Evolutionary conservation across 2,797 vertebrate genomes (phyloP).

Genomic region (Pseudomugil gertrudae): DNA sequence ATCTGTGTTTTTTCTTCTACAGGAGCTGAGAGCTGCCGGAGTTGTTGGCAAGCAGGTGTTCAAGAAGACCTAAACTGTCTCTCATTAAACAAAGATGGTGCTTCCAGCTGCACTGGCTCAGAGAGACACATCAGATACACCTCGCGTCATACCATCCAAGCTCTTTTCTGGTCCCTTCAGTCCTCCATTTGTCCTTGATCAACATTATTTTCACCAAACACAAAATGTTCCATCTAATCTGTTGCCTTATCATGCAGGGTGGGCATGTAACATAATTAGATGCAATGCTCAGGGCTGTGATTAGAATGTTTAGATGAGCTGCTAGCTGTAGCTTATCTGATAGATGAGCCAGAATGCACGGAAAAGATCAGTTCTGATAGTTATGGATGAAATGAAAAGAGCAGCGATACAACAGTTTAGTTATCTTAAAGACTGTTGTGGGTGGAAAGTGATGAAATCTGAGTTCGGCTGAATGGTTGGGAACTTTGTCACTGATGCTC

Average conservation of each 20-base stretch:
- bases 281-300: slow-evolving; percentile 39
- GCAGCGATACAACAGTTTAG: background rate
- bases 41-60: slow-evolving; percentile 78
- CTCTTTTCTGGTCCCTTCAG: slow-evolving; percentile 12
- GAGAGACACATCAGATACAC: slow-evolving; percentile 25
- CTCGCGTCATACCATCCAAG: slow-evolving; percentile 5
- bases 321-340: slow-evolving; percentile 32
- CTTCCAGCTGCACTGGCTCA: slow-evolving; percentile 9
- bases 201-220: slow-evolving; percentile 6
- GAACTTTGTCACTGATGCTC: slow-evolving; percentile 15
- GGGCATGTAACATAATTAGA: slow-evolving; percentile 16
- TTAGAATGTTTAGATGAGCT: slow-evolving; percentile 33
- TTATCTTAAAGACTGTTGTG: slow-evolving; percentile 8
- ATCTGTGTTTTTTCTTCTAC: slow-evolving; percentile 26
- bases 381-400: slow-evolving; percentile 7
- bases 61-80: slow-evolving; percentile 73
- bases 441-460: slow-evolving; percentile 3
- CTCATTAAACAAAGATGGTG: background rate
- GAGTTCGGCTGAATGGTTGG: slow-evolving; percentile 14
- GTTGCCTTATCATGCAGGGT: slow-evolving; percentile 11
- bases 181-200: background rate
- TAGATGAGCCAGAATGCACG: slow-evolving; percentile 1
- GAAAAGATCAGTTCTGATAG: background rate
- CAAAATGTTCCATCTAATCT: slow-evolving; percentile 8
- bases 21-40: slow-evolving; percentile 82